A percentile compares a stretch with the other conserved stretches of the same genome.
Evolutionary conservation across 2,888 invertebrate genomes (phyloP).

Genomic region (Trypoxylon attenuatum): DNA sequence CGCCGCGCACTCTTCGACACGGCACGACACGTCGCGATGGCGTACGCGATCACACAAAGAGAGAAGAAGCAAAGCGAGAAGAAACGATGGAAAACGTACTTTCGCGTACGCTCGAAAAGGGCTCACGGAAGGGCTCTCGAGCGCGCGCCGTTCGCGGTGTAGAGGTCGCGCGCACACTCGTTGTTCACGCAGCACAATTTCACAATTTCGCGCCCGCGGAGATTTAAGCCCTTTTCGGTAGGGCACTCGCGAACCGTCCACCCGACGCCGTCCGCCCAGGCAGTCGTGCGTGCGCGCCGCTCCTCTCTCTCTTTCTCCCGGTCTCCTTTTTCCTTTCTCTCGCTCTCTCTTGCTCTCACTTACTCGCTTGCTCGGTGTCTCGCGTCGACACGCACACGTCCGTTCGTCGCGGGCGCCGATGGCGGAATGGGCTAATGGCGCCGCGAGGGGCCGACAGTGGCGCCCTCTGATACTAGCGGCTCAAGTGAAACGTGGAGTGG

Average conservation of each 20-base stretch:
- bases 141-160: too few species aligned
- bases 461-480: conserved; percentile 55
- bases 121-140: too few species aligned
- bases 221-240: neutral
- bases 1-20: conserved; percentile 24
- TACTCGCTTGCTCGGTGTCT: conserved; percentile 31
- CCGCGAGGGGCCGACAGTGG: conserved; percentile 60
- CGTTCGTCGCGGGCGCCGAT: conserved; percentile 65
- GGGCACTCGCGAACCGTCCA: neutral
- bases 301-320: conserved; percentile 10
- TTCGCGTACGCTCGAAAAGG: too few species aligned
- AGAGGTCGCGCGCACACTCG: too few species aligned
- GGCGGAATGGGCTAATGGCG: conserved; percentile 70
- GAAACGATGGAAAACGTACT: too few species aligned
- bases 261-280: conserved; percentile 14
- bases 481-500: too few species aligned
- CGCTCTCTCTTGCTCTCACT: conserved; percentile 32
- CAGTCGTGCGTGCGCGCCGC: conserved; percentile 2
- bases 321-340: conserved; percentile 24
- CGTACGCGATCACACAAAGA: conserved; percentile 45
- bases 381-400: too few species aligned
- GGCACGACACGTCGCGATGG: conserved; percentile 40
- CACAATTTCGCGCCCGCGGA: too few species aligned
- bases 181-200: too few species aligned
- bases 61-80: conserved; percentile 15